Conservation (phyloP, 1,140 invertebrate genomes). For the Eurytemora carolleeae region DNA sequence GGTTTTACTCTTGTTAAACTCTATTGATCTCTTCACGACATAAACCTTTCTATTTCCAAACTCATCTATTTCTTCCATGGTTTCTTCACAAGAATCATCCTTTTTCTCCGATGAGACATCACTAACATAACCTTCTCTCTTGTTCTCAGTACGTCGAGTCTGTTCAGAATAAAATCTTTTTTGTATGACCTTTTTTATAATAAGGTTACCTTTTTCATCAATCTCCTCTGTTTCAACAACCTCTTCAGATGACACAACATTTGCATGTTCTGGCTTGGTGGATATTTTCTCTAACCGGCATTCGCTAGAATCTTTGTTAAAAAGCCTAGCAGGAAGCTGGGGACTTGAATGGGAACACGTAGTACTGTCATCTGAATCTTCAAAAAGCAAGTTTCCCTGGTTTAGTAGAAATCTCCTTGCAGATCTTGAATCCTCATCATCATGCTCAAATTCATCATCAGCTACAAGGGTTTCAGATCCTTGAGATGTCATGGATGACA, state of each 20-base stretch:
- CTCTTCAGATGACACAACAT: not conserved
- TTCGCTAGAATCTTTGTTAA: not conserved
- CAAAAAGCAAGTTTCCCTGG: conserved; percentile 22
- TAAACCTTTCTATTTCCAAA: not conserved
- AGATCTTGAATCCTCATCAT: conserved; percentile 24
- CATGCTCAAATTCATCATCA: conserved; percentile 9
- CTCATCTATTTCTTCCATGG: not conserved
- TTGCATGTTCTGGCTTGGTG: not conserved
- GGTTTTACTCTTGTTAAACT: no score
- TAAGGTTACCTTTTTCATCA: not conserved
- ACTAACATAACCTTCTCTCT: not conserved
- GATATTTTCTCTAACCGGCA: no score
- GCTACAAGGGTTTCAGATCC: conserved; percentile 13
- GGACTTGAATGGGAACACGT: not conserved
- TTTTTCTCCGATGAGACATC: not conserved
- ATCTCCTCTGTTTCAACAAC: not conserved
- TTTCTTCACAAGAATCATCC: not conserved
- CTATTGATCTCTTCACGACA: not conserved
- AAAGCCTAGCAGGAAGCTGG: not conserved
- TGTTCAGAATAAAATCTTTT: no score
- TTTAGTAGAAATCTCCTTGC: conserved; percentile 40
- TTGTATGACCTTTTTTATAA: no score
- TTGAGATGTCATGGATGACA: conserved; percentile 20
- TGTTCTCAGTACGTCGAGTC: no score
- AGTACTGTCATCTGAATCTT: conserved; percentile 17